These are phyloP conservation scores for Mus caroli DNA, from an alignment of 2,797 vertebrate species.

Conservation along the genomic window DNA sequence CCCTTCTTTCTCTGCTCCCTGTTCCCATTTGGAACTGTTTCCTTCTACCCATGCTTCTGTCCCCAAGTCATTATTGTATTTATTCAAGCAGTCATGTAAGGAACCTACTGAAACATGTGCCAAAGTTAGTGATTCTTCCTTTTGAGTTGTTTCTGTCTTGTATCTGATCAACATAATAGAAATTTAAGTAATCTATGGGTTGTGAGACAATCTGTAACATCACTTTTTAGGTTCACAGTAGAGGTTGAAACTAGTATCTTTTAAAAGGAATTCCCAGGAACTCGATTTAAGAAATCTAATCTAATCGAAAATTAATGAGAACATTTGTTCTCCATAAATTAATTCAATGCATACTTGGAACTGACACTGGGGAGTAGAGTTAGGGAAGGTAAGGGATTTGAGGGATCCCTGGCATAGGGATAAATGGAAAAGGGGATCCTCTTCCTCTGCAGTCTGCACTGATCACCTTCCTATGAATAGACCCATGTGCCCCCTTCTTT, in stretches of 20 bases:
- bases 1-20: not conserved
- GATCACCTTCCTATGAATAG: not conserved
- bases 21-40: not conserved
- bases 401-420: not conserved
- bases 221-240: not conserved
- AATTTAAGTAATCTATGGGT: not conserved
- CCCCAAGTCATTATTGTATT: too few relatives aligned
- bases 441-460: not conserved
- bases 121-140: not conserved
- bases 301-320: slow-evolving; percentile 56
- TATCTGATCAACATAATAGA: not conserved
- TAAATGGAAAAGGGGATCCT: not conserved
- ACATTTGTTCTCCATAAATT: slow-evolving; percentile 13
- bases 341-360: slow-evolving; percentile 18
- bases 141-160: not conserved
- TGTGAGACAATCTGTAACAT: not conserved
- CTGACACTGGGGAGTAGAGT: not conserved
- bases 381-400: not conserved
- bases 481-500: not conserved
- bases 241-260: not conserved
- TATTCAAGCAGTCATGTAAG: not conserved
- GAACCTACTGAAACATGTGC: not conserved
- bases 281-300: slow-evolving; percentile 56
- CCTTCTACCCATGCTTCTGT: not conserved
- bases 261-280: slow-evolving; percentile 49